Conservation (phyloP, 1,140 invertebrate species). For the Pygmarrhopalites habei region DNA sequence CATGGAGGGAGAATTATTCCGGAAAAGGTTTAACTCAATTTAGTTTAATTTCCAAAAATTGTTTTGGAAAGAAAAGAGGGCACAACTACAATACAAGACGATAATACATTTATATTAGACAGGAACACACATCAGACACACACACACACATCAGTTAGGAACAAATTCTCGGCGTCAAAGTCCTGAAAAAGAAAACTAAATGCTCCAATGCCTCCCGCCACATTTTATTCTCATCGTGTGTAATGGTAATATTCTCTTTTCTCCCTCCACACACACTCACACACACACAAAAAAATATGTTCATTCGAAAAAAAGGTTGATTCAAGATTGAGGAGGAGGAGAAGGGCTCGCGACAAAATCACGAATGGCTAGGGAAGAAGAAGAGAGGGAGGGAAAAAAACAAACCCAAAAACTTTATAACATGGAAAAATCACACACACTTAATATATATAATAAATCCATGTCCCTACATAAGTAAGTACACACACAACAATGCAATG, state of each 20-base stretch:
- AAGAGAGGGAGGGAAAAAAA: too few species aligned
- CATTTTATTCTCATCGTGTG: conserved; percentile 11
- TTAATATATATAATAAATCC: too few species aligned
- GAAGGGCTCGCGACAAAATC: conserved; percentile 10
- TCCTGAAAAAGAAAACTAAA: conserved; percentile 5
- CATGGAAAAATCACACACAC: too few species aligned
- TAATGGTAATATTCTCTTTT: neutral
- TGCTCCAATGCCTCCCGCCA: conserved; percentile 1
- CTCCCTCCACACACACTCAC: neutral
- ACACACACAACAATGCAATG: too few species aligned
- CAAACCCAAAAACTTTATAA: too few species aligned
- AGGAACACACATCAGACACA: neutral
- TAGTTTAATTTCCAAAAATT: neutral
- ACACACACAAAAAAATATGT: neutral
- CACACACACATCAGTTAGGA: neutral
- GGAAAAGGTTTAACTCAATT: conserved; percentile 6
- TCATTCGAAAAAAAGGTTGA: neutral
- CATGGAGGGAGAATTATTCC: too few species aligned
- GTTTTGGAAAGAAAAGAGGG: neutral
- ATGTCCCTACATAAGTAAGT: too few species aligned
- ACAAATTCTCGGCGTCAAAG: conserved; percentile 6
- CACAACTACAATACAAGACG: too few species aligned
- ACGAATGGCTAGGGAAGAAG: too few species aligned
- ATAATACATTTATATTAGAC: too few species aligned
- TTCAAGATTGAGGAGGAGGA: too few species aligned